Base-by-base conservation (phyloP, 2,797 vertebrate species). In the Tokudaia tokunoshimensis region DNA sequence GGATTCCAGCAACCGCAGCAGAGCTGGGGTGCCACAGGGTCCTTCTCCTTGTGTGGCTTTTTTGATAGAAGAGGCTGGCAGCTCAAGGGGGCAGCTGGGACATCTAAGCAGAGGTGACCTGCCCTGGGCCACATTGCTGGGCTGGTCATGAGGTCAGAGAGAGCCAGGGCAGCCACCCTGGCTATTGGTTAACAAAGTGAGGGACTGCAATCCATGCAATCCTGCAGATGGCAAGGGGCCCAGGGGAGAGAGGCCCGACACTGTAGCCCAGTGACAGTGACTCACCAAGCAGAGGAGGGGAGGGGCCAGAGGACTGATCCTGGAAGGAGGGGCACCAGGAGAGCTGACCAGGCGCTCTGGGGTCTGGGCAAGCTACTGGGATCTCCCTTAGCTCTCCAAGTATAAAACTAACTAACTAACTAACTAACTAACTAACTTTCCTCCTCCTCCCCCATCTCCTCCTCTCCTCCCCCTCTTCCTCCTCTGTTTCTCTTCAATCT, bases 131-230 rank as follows among this genome's bases (percentile, higher is more conserved):
- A 31, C 52, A 6, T 55, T 65, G 76, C n/a, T 11, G 3, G 72
- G 9, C 1, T 47, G 86, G 61, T 80, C 90, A 26, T 0, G 6
- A 79, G 80, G 14, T 50, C 92, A 92, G 41, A 59, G 57, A 93
- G 50, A 59, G 22, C 59, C 20, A 0, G 67, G 67, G 0, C 79
- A 44, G 91, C 44, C 34, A 63, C 83, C 5, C 24, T 92, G 76
- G 94, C 80, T 95, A 79, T 29, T 76, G 37, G 47, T 83, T 92
- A 96, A 93, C 92, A 88, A 94, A 59, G n/a, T 11, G 5, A 47
- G 84, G 47, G 26, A 74, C 75, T 87, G 67, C 26, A 61, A 50
- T 82, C 57, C n/a, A 75, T 37, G 67, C 6, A 37, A 37, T 2
- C 67, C 34, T 9, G n/a, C 19, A 1, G 20, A 13, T 10, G 47